A percentile compares a stretch with the other conserved stretches of the same genome.
These are phyloP conservation scores for Adelphocoris suturalis DNA, from an alignment of 2,888 invertebrate genomes.

Conservation along the genomic window DNA sequence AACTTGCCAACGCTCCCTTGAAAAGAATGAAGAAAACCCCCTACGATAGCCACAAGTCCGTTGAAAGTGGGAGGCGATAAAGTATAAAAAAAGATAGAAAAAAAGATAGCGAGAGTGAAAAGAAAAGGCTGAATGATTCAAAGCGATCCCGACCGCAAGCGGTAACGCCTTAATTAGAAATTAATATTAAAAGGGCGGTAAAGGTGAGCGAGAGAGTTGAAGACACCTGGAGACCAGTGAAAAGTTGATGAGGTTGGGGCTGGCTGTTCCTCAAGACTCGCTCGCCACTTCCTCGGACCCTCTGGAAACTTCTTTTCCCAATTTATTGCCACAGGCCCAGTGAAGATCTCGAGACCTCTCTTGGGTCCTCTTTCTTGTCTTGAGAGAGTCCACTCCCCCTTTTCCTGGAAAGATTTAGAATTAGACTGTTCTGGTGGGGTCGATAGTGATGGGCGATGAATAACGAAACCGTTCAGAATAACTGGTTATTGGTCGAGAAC, in stretches of 20 bases:
- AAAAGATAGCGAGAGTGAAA: not conserved
- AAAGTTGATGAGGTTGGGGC: constrained; percentile 33
- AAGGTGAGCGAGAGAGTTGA: constrained; percentile 46
- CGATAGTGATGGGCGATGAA: no score
- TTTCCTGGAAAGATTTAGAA: constrained; percentile 3
- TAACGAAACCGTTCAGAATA: no score
- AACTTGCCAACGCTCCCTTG: not conserved
- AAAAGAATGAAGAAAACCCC: not conserved
- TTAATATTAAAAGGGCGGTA: constrained; percentile 57
- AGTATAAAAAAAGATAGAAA: not conserved
- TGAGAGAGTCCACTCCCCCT: not conserved
- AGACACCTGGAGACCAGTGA: constrained; percentile 57
- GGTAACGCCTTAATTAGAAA: constrained; percentile 63
- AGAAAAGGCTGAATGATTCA: constrained; percentile 52
- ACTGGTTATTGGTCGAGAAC: no score
- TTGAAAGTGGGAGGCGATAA: not conserved
- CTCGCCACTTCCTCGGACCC: constrained; percentile 28
- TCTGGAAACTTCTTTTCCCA: constrained; percentile 30
- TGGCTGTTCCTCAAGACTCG: constrained; percentile 38
- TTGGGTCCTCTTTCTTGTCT: not conserved
- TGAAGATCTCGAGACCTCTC: not conserved
- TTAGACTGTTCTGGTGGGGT: not conserved
- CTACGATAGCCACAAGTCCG: not conserved
- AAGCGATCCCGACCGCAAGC: constrained; percentile 48
- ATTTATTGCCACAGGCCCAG: constrained; percentile 5